Evolutionary conservation across 1,140 invertebrate genomes (phyloP).

Genomic region (Drosophila pruinosa): DNA sequence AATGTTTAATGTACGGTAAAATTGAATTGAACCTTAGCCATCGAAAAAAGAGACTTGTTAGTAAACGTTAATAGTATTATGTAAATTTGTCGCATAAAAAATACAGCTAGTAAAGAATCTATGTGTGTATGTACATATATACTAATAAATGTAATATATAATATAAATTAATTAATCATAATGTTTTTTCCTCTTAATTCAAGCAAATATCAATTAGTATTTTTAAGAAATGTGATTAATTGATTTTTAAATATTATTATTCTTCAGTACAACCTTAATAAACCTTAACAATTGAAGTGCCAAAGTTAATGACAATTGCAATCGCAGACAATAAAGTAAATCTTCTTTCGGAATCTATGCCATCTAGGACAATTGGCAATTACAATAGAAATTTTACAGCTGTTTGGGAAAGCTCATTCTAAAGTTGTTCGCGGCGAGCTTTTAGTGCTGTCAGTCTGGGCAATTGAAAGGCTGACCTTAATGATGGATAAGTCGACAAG

Average conservation of each 20-base stretch:
- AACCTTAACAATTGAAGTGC: not conserved
- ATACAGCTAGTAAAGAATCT: not conserved
- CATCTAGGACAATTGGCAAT: constrained; percentile 10
- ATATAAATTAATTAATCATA: not conserved
- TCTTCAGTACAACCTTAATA: not conserved
- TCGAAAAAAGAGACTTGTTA: not conserved
- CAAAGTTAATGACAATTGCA: not conserved
- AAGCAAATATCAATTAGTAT: not conserved
- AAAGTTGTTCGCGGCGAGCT: constrained; percentile 1
- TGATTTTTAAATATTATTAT: not conserved
- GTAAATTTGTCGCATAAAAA: not conserved
- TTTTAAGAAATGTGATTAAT: not conserved
- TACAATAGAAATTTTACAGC: constrained; percentile 1
- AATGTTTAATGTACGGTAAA: constrained; percentile 16
- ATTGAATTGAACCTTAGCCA: constrained; percentile 28
- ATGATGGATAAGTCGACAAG: constrained; percentile 47
- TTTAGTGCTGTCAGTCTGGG: not conserved
- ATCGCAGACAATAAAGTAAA: not conserved
- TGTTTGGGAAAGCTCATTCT: constrained; percentile 3
- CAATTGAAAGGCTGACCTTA: constrained; percentile 54
- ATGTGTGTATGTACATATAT: not conserved
- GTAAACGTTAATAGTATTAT: not conserved
- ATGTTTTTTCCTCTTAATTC: too few relatives aligned
- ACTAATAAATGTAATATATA: not conserved
- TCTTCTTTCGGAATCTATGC: not conserved